phyloP scores from a whole-genome alignment of 2,888 invertebrate species.

The Chesias legatella region DNA sequence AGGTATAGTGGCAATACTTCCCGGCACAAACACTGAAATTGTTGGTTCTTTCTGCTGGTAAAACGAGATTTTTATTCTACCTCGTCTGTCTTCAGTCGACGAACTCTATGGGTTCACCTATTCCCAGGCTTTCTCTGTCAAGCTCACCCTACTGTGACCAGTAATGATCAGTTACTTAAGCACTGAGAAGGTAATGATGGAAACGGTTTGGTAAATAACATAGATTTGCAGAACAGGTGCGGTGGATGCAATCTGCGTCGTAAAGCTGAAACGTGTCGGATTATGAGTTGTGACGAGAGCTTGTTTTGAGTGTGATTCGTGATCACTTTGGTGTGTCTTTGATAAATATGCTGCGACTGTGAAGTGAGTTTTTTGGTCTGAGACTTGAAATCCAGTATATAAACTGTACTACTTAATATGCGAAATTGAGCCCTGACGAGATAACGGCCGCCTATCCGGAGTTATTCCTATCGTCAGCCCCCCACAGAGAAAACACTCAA shows the following conservation, averaged over 20 bases:
- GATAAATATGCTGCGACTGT: too few relatives aligned
- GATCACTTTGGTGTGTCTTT: not conserved
- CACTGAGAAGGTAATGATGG: constrained; percentile 5
- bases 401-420: too few relatives aligned
- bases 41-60: too few relatives aligned
- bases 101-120: constrained; percentile 4
- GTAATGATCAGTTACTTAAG: constrained; percentile 17
- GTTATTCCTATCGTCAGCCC: too few relatives aligned
- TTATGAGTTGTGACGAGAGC: constrained; percentile 38
- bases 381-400: too few relatives aligned
- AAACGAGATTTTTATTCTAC: too few relatives aligned
- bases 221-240: constrained; percentile 63
- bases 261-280: constrained; percentile 43
- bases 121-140: constrained; percentile 29
- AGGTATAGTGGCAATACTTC: too few relatives aligned
- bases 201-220: constrained; percentile 50
- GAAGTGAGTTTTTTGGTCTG: not conserved
- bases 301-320: constrained; percentile 22
- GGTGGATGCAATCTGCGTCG: constrained; percentile 51
- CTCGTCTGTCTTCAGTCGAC: not conserved
- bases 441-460: too few relatives aligned
- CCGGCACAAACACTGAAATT: too few relatives aligned
- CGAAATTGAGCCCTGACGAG: too few relatives aligned
- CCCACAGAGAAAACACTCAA: too few relatives aligned
- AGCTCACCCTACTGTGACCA: constrained; percentile 20